Evolutionary conservation across 2,797 vertebrate species (phyloP).

Genomic region (Champsocephalus gunnari): DNA sequence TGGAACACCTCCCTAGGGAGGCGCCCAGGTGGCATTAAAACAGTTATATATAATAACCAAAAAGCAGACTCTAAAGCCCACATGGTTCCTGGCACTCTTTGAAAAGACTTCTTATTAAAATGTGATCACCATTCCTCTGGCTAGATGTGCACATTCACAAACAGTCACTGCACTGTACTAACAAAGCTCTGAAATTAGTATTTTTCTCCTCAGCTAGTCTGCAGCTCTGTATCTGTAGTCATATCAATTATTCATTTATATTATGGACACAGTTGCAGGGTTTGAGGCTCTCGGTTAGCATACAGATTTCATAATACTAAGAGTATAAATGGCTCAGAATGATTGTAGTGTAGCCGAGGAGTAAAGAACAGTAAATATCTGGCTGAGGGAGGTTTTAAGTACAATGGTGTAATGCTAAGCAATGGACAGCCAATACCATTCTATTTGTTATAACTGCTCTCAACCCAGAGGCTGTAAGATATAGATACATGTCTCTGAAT

Average conservation of each 20-base stretch:
- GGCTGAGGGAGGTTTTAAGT: constrained; percentile 3
- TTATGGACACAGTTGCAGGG: constrained; percentile 37
- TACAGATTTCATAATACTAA: constrained; percentile 56
- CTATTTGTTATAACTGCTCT: constrained; percentile 26
- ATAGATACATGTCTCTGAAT: constrained; percentile 8
- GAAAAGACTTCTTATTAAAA: not conserved
- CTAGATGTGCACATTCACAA: constrained; percentile 33
- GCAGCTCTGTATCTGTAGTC: constrained; percentile 49
- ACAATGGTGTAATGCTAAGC: constrained; percentile 27
- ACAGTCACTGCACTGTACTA: constrained; percentile 29
- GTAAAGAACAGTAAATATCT: constrained; percentile 2
- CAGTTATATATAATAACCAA: not conserved
- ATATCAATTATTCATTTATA: constrained; percentile 61
- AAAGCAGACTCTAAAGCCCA: constrained; percentile 3
- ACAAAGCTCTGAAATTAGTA: constrained; percentile 26
- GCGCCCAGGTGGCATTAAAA: not conserved
- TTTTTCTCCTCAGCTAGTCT: constrained; percentile 35
- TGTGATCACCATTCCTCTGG: not conserved
- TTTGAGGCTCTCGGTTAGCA: constrained; percentile 38
- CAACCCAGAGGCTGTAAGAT: constrained; percentile 24
- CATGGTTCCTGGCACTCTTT: not conserved
- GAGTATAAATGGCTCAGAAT: constrained; percentile 47
- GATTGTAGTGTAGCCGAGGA: constrained; percentile 8
- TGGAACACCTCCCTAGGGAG: too few relatives aligned
- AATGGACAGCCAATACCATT: constrained; percentile 16